Percentiles rank a stretch among this genome's conserved stretches.
These are phyloP conservation scores for Tyrophagus putrescentiae DNA, from an alignment of 1,140 invertebrate genomes.

Conservation along the genomic window DNA sequence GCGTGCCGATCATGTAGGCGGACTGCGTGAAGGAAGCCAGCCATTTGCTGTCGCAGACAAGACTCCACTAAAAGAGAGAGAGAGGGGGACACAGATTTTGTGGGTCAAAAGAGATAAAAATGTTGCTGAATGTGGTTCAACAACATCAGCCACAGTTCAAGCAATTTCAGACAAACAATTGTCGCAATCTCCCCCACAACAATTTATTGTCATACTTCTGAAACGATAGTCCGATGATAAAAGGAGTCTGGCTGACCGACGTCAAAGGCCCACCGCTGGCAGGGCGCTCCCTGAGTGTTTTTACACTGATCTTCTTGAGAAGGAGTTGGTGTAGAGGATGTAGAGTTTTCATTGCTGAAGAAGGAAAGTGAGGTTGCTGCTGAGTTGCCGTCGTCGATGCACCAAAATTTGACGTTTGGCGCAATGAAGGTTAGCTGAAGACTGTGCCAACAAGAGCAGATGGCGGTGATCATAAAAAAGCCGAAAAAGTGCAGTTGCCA, in stretches of 20 bases:
- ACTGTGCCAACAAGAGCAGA: conserved; percentile 13
- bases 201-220: background rate
- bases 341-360: no score
- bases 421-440: conserved; percentile 13
- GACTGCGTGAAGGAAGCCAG: conserved; percentile 52
- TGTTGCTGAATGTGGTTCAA: no score
- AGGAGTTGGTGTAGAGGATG: no score
- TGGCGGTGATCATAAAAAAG: conserved; percentile 19
- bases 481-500: conserved; percentile 17
- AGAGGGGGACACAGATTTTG: background rate
- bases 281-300: background rate
- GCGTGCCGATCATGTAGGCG: conserved; percentile 50
- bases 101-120: background rate
- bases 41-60: conserved; percentile 53
- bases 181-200: conserved; percentile 1
- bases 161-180: no score
- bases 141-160: no score
- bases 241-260: background rate
- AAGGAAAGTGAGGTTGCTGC: no score
- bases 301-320: no score
- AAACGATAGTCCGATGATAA: conserved; percentile 7
- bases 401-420: conserved; percentile 17
- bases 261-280: background rate
- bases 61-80: conserved; percentile 43
- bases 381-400: background rate